phyloP scores from a whole-genome alignment of 2,888 invertebrate genomes.

The Glaucopsyche alexis region DNA sequence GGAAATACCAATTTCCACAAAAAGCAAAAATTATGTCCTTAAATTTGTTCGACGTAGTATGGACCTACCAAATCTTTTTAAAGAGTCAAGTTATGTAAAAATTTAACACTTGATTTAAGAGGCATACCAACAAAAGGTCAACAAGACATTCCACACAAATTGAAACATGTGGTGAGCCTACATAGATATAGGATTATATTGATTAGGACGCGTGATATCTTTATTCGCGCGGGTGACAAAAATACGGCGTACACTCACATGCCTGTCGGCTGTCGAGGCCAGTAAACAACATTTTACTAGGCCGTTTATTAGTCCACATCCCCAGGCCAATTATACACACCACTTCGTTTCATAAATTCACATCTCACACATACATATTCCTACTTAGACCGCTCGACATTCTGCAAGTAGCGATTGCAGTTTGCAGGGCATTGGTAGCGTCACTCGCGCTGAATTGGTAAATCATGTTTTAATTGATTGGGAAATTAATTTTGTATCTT shows the following conservation, averaged over 20 bases:
- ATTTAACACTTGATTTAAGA: too few species aligned
- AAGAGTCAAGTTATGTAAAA: too few species aligned
- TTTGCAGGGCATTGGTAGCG: not conserved
- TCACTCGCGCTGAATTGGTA: not conserved
- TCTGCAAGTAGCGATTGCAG: not conserved
- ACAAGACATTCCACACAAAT: slow-evolving; percentile 5
- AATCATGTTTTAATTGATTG: too few species aligned
- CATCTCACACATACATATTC: not conserved
- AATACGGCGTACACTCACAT: slow-evolving; percentile 5
- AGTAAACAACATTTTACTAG: not conserved
- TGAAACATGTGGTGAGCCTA: not conserved
- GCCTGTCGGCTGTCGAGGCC: not conserved
- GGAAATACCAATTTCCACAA: too few species aligned
- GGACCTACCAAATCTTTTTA: too few species aligned
- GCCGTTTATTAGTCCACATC: not conserved
- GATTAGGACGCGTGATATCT: slow-evolving; percentile 7
- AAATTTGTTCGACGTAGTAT: too few species aligned
- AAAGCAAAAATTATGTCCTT: too few species aligned
- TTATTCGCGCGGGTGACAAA: slow-evolving; percentile 2
- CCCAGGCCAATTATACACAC: not conserved
- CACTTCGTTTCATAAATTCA: not conserved
- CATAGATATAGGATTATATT: not conserved
- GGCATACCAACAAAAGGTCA: not conserved
- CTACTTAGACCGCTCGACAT: not conserved
- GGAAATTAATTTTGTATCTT: too few species aligned